Evolutionary conservation across 2,888 invertebrate species (phyloP).

Genomic region (Thera britannica): DNA sequence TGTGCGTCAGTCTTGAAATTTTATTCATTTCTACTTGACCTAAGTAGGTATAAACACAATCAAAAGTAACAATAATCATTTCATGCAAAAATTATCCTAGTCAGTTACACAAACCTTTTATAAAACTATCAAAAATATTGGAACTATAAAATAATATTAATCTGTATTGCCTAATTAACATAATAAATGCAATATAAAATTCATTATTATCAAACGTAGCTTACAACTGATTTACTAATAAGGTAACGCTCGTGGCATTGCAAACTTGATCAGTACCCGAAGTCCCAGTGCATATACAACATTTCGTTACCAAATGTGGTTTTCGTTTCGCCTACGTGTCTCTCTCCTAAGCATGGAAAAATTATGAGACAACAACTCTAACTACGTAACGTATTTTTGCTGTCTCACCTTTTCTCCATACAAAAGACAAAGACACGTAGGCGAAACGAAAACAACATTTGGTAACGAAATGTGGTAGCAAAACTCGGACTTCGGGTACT

Average conservation of each 20-base stretch:
- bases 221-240: slow-evolving; percentile 27
- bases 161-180: slow-evolving; percentile 49
- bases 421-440: too few species aligned
- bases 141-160: slow-evolving; percentile 59
- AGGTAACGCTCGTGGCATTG: background rate
- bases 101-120: slow-evolving; percentile 30
- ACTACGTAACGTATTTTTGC: too few species aligned
- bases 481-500: too few species aligned
- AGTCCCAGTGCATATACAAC: too few species aligned
- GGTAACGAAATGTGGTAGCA: too few species aligned
- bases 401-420: too few species aligned
- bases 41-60: slow-evolving; percentile 63
- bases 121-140: slow-evolving; percentile 69
- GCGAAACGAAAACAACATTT: too few species aligned
- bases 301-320: too few species aligned
- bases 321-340: too few species aligned
- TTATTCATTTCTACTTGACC: slow-evolving; percentile 63
- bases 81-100: slow-evolving; percentile 60
- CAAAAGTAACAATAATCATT: slow-evolving; percentile 59
- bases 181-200: slow-evolving; percentile 69
- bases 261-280: too few species aligned
- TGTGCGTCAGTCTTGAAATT: slow-evolving; percentile 58
- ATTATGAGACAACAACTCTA: too few species aligned
- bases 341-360: too few species aligned
- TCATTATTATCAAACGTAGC: slow-evolving; percentile 52